Evolutionary conservation across 2,113 vertebrate genomes (phyloP).

Genomic region (Pogonocichla stellata): DNA sequence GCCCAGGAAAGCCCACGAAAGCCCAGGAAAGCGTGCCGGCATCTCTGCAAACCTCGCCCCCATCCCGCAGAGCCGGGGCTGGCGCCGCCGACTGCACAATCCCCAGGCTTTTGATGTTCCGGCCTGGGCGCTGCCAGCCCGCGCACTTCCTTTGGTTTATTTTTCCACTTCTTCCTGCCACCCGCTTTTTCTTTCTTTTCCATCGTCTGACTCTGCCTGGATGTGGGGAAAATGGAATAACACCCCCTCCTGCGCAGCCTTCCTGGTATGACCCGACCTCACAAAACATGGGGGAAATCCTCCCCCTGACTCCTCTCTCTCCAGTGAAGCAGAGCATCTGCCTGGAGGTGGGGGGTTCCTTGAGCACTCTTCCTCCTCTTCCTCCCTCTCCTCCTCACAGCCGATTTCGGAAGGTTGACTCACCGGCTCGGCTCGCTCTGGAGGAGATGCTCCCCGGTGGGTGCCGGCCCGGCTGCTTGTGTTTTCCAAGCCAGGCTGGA

Average conservation of each 20-base stretch:
- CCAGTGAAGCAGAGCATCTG: background rate
- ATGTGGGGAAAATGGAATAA: background rate
- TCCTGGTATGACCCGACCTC: background rate
- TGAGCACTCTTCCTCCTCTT: background rate
- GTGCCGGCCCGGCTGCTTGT: background rate
- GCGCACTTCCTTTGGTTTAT: background rate
- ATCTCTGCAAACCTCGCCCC: background rate
- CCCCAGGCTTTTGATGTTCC: constrained; percentile 6
- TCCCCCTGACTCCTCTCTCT: background rate
- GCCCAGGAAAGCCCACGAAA: background rate
- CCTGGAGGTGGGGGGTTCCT: background rate
- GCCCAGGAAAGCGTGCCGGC: background rate
- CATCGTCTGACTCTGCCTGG: background rate
- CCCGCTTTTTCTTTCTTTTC: background rate
- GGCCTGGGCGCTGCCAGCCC: background rate
- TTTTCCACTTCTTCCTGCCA: constrained; percentile 22
- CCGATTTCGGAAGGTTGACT: constrained; percentile 5
- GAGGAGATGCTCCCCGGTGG: constrained; percentile 11
- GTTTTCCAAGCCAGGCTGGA: constrained; percentile 22
- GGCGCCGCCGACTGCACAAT: background rate
- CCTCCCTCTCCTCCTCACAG: background rate
- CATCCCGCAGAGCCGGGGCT: background rate
- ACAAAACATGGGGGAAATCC: background rate
- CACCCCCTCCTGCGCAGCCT: background rate
- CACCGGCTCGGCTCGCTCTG: background rate